Conservation (phyloP, 2,797 vertebrate species). For the Peromyscus nudipes region DNA sequence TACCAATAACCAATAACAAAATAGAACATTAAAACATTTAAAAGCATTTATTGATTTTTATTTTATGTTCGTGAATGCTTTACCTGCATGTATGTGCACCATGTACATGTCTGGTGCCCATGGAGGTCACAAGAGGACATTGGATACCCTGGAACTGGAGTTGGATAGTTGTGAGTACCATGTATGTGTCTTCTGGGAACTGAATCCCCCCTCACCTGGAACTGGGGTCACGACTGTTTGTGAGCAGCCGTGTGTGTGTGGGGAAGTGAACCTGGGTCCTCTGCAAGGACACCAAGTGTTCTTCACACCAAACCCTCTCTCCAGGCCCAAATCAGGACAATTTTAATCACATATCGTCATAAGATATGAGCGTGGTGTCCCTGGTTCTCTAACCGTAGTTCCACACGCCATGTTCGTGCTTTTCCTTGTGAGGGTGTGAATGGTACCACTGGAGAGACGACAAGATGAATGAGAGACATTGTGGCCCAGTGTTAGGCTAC, state of each 20-base stretch:
- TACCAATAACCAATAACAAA: neutral
- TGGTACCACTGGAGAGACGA: neutral
- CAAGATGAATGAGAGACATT: neutral
- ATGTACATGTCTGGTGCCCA: neutral
- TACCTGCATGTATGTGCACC: neutral
- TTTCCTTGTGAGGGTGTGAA: neutral
- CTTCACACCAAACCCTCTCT: neutral
- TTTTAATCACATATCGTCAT: neutral
- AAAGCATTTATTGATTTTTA: neutral
- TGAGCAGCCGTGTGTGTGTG: neutral
- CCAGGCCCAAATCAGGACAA: neutral
- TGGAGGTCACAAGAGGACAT: neutral
- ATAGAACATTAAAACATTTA: neutral
- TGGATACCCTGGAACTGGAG: neutral
- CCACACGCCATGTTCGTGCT: accelerated
- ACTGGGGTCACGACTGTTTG: neutral
- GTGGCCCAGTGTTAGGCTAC: neutral
- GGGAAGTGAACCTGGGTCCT: neutral
- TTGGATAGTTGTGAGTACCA: neutral
- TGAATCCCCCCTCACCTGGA: neutral
- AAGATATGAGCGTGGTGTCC: accelerated
- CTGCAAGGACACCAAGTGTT: neutral
- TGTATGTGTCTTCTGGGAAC: neutral
- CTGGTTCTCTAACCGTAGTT: neutral
- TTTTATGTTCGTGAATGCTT: neutral